Percentiles rank a stretch among this genome's conserved stretches.
Evolutionary conservation across 30 jellyfish, hydroid and myxozoan genomes (phyloP).

Genomic region (Aurelia aurita): DNA sequence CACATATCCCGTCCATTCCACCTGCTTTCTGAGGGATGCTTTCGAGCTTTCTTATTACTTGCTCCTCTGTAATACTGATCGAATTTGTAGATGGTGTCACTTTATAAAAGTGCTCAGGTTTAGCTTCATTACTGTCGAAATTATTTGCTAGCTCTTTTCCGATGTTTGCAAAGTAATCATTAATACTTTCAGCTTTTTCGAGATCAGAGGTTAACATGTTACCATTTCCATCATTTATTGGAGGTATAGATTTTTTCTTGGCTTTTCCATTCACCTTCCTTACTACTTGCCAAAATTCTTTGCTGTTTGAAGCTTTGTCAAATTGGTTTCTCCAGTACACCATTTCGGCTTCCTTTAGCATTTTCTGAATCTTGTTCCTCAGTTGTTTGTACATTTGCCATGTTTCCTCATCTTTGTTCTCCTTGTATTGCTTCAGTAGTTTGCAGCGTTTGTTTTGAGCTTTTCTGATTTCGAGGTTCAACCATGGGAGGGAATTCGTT

Average conservation of each 20-base stretch:
- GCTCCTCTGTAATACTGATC: slow-evolving; percentile 34
- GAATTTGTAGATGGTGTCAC: slow-evolving; percentile 6
- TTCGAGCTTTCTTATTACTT: slow-evolving; percentile 9
- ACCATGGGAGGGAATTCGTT: background rate
- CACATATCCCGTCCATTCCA: slow-evolving; percentile 18
- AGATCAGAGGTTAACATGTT: slow-evolving; percentile 20
- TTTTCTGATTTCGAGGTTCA: background rate
- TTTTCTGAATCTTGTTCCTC: slow-evolving; percentile 33
- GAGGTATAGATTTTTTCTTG: slow-evolving; percentile 1
- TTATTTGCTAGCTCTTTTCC: slow-evolving; percentile 10
- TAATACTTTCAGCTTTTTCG: slow-evolving; percentile 20
- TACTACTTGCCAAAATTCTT: too few species aligned
- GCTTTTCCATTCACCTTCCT: slow-evolving; percentile 20
- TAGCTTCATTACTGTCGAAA: background rate
- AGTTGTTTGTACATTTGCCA: slow-evolving; percentile 7
- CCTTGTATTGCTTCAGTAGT: background rate
- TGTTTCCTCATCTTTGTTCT: slow-evolving; percentile 13
- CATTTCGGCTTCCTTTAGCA: slow-evolving; percentile 19
- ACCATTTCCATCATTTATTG: slow-evolving; percentile 25
- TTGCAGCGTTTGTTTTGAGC: background rate
- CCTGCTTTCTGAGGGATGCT: slow-evolving; percentile 25
- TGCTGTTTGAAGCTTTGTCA: too few species aligned
- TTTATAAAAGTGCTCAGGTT: slow-evolving; percentile 14
- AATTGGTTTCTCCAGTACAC: slow-evolving; percentile 7
- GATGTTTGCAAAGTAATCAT: slow-evolving; percentile 16